Evolutionary conservation across 2,797 vertebrate genomes (phyloP), one percentile per base, ranked within the genome.

Genomic region (Halcyon leucocephala): DNA sequence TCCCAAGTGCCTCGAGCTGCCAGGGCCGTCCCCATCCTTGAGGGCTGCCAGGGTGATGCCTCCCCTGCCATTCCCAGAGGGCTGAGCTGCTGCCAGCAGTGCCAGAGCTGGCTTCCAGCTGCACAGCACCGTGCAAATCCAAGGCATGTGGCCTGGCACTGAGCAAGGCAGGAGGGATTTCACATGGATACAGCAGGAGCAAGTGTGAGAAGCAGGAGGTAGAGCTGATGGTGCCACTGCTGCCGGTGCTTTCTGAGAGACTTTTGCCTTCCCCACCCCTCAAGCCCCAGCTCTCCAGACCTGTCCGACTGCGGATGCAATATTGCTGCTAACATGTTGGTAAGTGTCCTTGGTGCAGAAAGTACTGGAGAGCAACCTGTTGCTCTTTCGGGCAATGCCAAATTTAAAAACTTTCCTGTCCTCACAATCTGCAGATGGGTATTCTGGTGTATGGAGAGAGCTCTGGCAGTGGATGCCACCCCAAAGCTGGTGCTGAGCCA

Each of bases 121-220:
- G 28, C 61, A 29, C 41, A 20, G 52, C 10, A 6, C 54, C 19
- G 7, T n/a, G n/a, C 46, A 72, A 82, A 95, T 81, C 90, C 86
- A 10, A 24, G 58, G 58, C 81, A 69, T 7, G 1, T 6, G 86
- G 39, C 66, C 28, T 0, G 0, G 69, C 3, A 1, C 61, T 82
- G 58, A 66, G 91, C 70, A 79, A 31, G 58, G 46, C 62, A 31
- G 78, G n/a, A 82, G 78, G n/a, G 66, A 66, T 84, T 78, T 78
- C 65, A 37, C 41, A 10, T 1, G 7, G 70, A 21, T 1, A 0
- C 12, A 1, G 77, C 48, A 29, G 72, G 67, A 87, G 55, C 58
- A 2, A 1, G 12, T 0, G 0, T 18, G n/a, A 41, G 69, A 42
- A 3, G 1, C 3, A 0, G 35, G 44, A 91, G 37, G 12, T 1